Evolutionary conservation across 2,888 invertebrate species (phyloP), one percentile per base, ranked within the genome.

Genomic region (Amblyjoppa fuscipennis): DNA sequence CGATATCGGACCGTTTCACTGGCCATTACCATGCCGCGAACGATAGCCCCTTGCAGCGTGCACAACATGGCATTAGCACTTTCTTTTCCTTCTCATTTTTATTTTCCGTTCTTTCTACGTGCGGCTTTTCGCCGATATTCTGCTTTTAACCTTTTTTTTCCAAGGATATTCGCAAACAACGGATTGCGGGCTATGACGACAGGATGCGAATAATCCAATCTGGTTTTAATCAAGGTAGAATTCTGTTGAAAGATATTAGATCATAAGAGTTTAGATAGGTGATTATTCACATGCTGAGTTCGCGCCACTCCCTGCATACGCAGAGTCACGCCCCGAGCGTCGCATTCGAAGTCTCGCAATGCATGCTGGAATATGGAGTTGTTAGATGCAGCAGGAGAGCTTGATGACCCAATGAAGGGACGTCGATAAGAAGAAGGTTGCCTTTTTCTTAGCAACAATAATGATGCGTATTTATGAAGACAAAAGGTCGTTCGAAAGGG

Each of bases 1-100:
- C 94, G 92, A 93, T 94, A 93, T 93, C 93, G 91, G 92, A 91
- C 92, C 90, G 89, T 85, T 83, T 69, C 81, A 79, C 87, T 81
- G 86, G 81, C 86, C 86, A 86, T 87, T 86, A 86, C 84, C 86
- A 85, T 83, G 66, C 83, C 83, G 49, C 82, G 71, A 81, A 79
- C 84, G 80, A 85, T 87, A 83, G 70, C 81, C 88, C 84, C 53
- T 31, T 41, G 80, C 74, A 68, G 59, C 64, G 41, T 69, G 61
- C 73, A 74, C 53, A 83, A 68, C 79, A 73, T 77, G 38, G 81
- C 81, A 86, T 84, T 81, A 80, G 73, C 87, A 84, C 85, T 83
- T 81, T 70, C 56, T 78, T 87, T 84, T 87, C n/a, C 81, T 71
- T 74, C 38, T 53, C 66, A 34, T 56, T 61, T 61, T 61, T 56